Percentiles rank a stretch among this genome's conserved stretches.
These are phyloP conservation scores for Ophion ellenae DNA, from an alignment of 2,888 invertebrate species.

Conservation along the genomic window DNA sequence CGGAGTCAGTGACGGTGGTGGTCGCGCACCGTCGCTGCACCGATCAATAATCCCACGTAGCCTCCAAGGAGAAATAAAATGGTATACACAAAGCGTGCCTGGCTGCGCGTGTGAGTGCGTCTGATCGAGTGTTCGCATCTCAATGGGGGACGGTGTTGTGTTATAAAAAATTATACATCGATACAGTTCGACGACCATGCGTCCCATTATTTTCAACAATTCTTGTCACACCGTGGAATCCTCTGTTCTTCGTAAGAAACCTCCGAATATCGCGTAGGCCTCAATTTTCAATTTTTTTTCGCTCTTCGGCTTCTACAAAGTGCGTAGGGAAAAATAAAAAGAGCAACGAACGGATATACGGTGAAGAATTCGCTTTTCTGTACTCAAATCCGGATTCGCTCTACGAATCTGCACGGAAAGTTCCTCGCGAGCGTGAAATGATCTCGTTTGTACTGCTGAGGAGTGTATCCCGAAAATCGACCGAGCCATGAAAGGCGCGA, in stretches of 20 bases:
- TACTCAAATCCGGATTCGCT: too few relatives aligned
- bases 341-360: too few relatives aligned
- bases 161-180: conserved; percentile 59
- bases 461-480: background rate
- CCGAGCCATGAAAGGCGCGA: conserved; percentile 13
- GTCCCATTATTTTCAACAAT: conserved; percentile 37
- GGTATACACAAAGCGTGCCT: conserved; percentile 1
- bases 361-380: too few relatives aligned
- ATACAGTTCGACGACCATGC: conserved; percentile 64
- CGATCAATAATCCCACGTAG: conserved; percentile 63
- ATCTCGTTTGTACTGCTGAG: background rate
- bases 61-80: conserved; percentile 22
- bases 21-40: conserved; percentile 55
- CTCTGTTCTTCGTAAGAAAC: background rate
- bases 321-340: too few relatives aligned
- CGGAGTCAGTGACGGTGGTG: conserved; percentile 32
- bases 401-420: too few relatives aligned
- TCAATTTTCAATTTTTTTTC: too few relatives aligned
- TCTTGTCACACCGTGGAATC: background rate
- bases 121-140: conserved; percentile 14
- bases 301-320: too few relatives aligned
- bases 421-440: background rate
- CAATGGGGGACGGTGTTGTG: conserved; percentile 24
- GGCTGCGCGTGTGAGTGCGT: conserved; percentile 31
- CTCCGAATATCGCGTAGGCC: background rate